A percentile compares a stretch with the other conserved stretches of the same genome.
Evolutionary conservation across 2,888 invertebrate species (phyloP).

Genomic region (Timema cristinae): DNA sequence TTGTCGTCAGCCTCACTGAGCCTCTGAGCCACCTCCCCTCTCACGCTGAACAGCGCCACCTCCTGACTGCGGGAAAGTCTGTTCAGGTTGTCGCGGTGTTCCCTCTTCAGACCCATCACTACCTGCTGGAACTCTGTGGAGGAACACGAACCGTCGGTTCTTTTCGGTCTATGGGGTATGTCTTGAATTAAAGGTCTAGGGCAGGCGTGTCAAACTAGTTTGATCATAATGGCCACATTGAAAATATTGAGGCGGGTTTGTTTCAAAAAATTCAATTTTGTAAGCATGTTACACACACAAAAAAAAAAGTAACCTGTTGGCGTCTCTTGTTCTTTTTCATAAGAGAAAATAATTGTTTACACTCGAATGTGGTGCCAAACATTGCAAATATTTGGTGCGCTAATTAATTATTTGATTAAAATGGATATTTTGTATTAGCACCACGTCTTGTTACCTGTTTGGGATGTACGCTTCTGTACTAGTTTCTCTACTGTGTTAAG

Average conservation of each 20-base stretch:
- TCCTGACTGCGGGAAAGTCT: slow-evolving; percentile 41
- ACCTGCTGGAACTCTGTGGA: slow-evolving; percentile 40
- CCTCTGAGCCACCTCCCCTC: slow-evolving; percentile 44
- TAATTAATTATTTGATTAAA: too few species aligned
- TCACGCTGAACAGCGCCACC: slow-evolving; percentile 38
- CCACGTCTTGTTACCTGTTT: too few species aligned
- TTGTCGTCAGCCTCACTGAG: slow-evolving; percentile 44
- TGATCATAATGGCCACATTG: not conserved
- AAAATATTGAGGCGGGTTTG: not conserved
- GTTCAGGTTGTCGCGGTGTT: slow-evolving; percentile 45
- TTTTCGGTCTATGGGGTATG: not conserved
- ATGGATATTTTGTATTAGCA: too few species aligned
- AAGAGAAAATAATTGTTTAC: too few species aligned
- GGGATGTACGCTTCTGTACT: too few species aligned
- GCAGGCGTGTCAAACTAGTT: not conserved
- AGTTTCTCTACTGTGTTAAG: too few species aligned
- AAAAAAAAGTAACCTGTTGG: not conserved
- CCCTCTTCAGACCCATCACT: slow-evolving; percentile 45
- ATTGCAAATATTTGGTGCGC: too few species aligned
- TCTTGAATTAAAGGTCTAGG: not conserved
- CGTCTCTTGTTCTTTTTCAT: too few species aligned
- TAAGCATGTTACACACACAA: not conserved
- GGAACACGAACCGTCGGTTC: not conserved
- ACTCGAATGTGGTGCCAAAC: too few species aligned
- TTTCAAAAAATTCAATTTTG: not conserved